Conservation (phyloP, 2,113 vertebrate genomes). For the Natator depressus region DNA sequence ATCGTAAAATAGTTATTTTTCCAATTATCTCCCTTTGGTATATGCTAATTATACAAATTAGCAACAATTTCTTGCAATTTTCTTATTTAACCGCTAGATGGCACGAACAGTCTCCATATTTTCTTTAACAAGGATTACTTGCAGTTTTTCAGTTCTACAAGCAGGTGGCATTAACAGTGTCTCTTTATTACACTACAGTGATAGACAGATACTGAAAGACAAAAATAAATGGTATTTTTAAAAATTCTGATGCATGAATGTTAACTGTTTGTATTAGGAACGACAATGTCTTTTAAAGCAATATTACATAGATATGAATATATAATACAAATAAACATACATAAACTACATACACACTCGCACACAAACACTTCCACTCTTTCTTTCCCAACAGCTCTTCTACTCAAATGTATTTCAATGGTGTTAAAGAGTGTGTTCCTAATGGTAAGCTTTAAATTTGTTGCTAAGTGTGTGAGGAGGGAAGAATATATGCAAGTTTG, state of each 20-base stretch:
- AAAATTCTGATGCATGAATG: not conserved
- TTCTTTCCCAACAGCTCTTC: not conserved
- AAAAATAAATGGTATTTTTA: not conserved
- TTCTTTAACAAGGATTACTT: not conserved
- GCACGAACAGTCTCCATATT: not conserved
- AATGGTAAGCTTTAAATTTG: not conserved
- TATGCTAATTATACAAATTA: accelerated
- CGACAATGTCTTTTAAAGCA: not conserved
- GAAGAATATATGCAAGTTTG: too few relatives aligned
- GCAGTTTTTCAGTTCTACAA: not conserved
- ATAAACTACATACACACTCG: not conserved
- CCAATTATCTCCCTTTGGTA: not conserved
- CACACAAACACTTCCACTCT: not conserved
- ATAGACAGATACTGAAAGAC: too few relatives aligned
- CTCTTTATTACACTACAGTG: not conserved
- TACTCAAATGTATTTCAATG: not conserved
- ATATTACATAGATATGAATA: too few relatives aligned
- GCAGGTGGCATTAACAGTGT: not conserved
- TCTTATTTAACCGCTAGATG: not conserved
- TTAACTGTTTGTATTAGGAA: not conserved
- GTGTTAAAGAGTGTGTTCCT: not conserved
- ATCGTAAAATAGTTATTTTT: not conserved
- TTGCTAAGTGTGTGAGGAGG: not conserved
- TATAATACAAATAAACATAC: not conserved
- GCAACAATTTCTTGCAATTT: not conserved